Conservation (phyloP, 92 coral and sea anemone species). For the Zoanthus sociatus region DNA sequence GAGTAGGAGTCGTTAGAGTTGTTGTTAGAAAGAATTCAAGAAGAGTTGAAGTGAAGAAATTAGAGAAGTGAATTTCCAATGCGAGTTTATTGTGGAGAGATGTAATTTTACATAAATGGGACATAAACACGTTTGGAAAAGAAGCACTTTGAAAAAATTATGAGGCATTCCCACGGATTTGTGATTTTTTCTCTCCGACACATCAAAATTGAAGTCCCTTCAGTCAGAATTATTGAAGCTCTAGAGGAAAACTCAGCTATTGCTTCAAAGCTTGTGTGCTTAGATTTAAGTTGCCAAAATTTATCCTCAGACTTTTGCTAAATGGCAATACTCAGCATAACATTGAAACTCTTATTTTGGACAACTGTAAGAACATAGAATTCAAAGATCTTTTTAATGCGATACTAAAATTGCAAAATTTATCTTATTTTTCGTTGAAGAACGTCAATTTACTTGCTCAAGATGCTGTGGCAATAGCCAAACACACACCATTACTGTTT, state of each 20-base stretch:
- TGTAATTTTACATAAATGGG: constrained; percentile 43
- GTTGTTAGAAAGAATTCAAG: too few relatives aligned
- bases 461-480: constrained; percentile 43
- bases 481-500: constrained; percentile 23
- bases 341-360: constrained; percentile 49
- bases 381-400: constrained; percentile 41
- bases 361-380: constrained; percentile 46
- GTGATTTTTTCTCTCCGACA: constrained; percentile 35
- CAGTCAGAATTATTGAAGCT: background rate
- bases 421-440: constrained; percentile 40
- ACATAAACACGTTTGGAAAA: constrained; percentile 49
- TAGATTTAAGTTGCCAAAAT: constrained; percentile 56
- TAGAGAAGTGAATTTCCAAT: too few relatives aligned
- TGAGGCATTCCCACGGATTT: constrained; percentile 46
- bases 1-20: too few relatives aligned
- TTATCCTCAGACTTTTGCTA: constrained; percentile 42
- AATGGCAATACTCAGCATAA: constrained; percentile 44
- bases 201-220: background rate
- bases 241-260: background rate
- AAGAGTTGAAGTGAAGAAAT: too few relatives aligned
- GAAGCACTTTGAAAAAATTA: constrained; percentile 23
- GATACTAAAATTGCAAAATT: constrained; percentile 38
- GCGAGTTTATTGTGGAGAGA: constrained; percentile 45
- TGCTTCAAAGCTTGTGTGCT: constrained; percentile 38
- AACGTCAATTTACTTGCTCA: constrained; percentile 43